phyloP scores from a whole-genome alignment of 1,140 invertebrate species.

The Sitophilus oryzae region DNA sequence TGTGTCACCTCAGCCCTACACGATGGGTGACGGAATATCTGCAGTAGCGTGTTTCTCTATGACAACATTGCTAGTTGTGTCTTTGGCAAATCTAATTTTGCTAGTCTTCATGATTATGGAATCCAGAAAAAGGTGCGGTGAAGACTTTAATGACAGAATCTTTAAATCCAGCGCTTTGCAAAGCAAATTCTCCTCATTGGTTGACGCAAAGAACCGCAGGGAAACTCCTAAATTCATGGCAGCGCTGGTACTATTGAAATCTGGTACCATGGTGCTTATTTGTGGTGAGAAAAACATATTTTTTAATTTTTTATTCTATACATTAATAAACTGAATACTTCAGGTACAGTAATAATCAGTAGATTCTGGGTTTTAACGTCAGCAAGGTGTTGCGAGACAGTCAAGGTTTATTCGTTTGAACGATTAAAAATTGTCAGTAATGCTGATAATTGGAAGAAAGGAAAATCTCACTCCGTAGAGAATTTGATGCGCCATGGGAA shows the following conservation, averaged over 20 bases:
- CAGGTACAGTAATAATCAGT: conserved; percentile 22
- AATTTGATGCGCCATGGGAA: conserved; percentile 15
- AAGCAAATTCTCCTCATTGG: conserved; percentile 8
- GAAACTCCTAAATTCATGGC: conserved; percentile 18
- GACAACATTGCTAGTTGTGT: conserved; percentile 25
- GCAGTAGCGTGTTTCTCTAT: conserved; percentile 21
- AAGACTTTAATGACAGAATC: conserved; percentile 1
- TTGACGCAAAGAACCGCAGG: conserved; percentile 6
- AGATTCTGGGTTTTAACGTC: conserved; percentile 25
- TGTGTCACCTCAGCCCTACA: no score
- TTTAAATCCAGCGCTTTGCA: conserved; percentile 10
- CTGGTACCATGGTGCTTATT: conserved; percentile 5
- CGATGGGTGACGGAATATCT: conserved; percentile 7
- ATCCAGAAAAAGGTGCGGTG: conserved; percentile 19
- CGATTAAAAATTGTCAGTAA: conserved; percentile 20
- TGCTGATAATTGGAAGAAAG: conserved; percentile 19
- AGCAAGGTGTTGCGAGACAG: conserved; percentile 17
- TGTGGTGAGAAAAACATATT: conserved; percentile 13
- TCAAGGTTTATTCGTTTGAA: conserved; percentile 9
- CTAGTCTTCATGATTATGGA: conserved; percentile 24
- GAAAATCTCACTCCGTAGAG: conserved; percentile 17
- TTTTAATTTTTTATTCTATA: background rate
- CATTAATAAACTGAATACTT: background rate
- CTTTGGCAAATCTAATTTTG: conserved; percentile 23
- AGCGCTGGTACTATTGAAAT: conserved; percentile 15